phyloP scores from a whole-genome alignment of 2,113 vertebrate species.

The Peromyscus polionotus region DNA sequence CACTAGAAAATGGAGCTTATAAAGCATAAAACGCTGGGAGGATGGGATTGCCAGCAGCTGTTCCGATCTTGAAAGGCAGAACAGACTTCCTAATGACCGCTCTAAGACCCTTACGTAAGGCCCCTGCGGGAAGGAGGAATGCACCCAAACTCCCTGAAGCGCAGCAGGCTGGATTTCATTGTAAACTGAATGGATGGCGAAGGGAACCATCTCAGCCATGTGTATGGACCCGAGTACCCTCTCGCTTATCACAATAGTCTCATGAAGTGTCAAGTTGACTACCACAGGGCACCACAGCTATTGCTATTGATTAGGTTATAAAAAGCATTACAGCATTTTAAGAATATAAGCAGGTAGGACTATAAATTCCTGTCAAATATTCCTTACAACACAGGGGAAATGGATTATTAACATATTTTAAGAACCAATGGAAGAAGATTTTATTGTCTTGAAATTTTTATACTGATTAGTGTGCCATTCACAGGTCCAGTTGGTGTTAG shows the following conservation, averaged over 20 bases:
- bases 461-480: background rate
- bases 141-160: background rate
- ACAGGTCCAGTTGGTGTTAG: background rate
- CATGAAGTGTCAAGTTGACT: background rate
- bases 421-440: background rate
- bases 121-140: background rate
- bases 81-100: background rate
- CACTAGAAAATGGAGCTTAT: background rate
- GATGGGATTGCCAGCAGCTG: background rate
- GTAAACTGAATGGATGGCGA: background rate
- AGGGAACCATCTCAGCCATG: background rate
- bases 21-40: background rate
- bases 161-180: background rate
- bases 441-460: slow-evolving; percentile 8
- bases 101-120: background rate
- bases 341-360: background rate
- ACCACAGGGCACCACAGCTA: background rate
- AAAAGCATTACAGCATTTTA: background rate
- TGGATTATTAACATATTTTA: background rate
- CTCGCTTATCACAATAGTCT: background rate
- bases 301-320: background rate
- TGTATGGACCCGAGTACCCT: background rate
- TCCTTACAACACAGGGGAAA: background rate
- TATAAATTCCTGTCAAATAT: background rate
- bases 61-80: background rate